phyloP scores from a whole-genome alignment of 2,888 invertebrate species.

The Nephrotoma flavescens region DNA sequence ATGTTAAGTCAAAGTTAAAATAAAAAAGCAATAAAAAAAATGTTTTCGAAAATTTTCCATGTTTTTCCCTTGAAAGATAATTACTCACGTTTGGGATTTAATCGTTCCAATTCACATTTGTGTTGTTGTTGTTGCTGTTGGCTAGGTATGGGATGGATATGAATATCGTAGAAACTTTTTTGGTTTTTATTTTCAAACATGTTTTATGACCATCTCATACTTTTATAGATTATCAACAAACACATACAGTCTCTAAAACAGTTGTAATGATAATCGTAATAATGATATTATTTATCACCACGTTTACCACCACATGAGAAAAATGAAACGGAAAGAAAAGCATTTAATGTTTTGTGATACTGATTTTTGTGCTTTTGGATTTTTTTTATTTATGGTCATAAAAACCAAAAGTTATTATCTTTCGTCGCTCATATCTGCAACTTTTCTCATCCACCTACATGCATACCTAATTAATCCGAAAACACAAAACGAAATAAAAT shows the following conservation, averaged over 20 bases:
- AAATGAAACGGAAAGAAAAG: neutral
- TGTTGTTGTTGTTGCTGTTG: neutral
- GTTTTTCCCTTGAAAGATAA: neutral
- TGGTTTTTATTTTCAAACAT: neutral
- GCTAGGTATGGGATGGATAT: neutral
- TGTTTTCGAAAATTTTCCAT: neutral
- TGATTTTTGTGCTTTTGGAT: neutral
- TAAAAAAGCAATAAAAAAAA: neutral
- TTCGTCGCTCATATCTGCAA: neutral
- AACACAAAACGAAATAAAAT: neutral
- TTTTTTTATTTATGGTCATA: neutral
- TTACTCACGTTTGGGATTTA: neutral
- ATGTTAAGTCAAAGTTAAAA: neutral
- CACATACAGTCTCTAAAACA: neutral
- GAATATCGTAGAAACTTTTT: neutral
- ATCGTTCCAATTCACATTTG: neutral
- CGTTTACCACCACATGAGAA: neutral
- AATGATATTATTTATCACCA: neutral
- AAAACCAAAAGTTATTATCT: neutral
- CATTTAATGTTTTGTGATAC: neutral
- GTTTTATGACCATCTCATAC: neutral
- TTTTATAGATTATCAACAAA: neutral
- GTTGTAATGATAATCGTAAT: neutral
- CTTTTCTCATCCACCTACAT: neutral
- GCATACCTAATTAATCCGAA: neutral